Evolutionary conservation across 2,888 invertebrate species (phyloP).

Genomic region (Alviniconcha strummeri): DNA sequence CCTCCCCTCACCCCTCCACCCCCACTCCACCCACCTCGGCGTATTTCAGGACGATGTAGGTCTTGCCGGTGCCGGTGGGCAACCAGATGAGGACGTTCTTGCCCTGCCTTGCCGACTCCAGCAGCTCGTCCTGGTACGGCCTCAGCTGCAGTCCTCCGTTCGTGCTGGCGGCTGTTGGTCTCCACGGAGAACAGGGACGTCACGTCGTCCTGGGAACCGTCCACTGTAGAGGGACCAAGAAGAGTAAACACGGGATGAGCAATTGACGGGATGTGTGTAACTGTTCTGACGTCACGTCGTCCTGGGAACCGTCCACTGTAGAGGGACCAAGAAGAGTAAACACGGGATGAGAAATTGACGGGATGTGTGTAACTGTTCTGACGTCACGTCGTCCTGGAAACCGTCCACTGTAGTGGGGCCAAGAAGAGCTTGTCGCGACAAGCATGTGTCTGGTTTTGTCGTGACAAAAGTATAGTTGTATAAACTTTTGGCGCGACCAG

Average conservation of each 20-base stretch:
- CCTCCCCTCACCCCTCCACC: not conserved
- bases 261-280: no score
- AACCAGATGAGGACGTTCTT: conserved; percentile 25
- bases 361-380: not conserved
- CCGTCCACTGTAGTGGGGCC: not conserved
- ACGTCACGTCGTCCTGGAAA: not conserved
- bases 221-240: not conserved
- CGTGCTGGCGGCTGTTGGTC: not conserved
- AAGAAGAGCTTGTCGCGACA: no score
- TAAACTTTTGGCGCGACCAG: no score
- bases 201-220: not conserved
- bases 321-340: not conserved
- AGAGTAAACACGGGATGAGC: no score
- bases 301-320: not conserved
- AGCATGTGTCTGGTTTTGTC: no score
- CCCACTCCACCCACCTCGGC: conserved; percentile 11
- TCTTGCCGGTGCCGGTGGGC: conserved; percentile 30
- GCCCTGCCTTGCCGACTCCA: conserved; percentile 11
- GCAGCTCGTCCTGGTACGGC: conserved; percentile 28
- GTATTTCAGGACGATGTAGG: conserved; percentile 30
- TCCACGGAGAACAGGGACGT: not conserved
- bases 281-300: not conserved
- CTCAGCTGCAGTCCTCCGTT: conserved; percentile 7
- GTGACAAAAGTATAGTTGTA: no score
- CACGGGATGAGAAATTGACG: no score